phyloP scores from a whole-genome alignment of 2,113 vertebrate genomes.

The Motacilla alba region DNA sequence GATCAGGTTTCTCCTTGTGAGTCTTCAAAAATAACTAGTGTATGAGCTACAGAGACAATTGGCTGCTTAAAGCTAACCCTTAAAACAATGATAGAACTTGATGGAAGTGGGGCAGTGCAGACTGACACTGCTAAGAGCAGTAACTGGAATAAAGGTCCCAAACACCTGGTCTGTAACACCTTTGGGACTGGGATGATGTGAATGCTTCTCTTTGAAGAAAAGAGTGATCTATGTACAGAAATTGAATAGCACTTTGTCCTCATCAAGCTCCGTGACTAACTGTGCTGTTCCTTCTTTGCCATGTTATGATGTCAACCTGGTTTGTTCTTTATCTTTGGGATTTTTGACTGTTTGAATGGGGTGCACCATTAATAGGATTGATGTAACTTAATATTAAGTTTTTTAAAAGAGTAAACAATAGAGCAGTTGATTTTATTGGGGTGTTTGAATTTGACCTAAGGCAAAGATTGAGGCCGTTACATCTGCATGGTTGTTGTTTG shows the following conservation, averaged over 20 bases:
- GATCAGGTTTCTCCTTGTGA: neutral
- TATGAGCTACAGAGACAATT: neutral
- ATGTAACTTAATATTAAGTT: neutral
- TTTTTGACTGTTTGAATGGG: neutral
- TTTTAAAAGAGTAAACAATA: neutral
- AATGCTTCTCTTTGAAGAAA: neutral
- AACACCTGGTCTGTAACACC: neutral
- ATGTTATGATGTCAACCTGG: neutral
- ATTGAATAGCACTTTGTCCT: neutral
- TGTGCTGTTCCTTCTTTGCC: neutral
- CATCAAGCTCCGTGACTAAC: neutral
- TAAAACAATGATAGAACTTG: neutral
- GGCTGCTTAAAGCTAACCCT: neutral
- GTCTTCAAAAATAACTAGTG: neutral
- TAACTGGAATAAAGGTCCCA: neutral
- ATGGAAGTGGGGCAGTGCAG: neutral
- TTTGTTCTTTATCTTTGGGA: neutral
- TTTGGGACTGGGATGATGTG: neutral
- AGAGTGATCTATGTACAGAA: neutral
- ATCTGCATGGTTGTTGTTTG: neutral
- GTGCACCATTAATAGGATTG: neutral
- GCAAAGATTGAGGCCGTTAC: neutral
- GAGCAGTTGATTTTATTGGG: neutral
- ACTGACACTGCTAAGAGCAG: neutral
- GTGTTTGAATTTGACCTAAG: neutral